phyloP scores from a whole-genome alignment of 2,113 vertebrate genomes.

The Sitta europaea region DNA sequence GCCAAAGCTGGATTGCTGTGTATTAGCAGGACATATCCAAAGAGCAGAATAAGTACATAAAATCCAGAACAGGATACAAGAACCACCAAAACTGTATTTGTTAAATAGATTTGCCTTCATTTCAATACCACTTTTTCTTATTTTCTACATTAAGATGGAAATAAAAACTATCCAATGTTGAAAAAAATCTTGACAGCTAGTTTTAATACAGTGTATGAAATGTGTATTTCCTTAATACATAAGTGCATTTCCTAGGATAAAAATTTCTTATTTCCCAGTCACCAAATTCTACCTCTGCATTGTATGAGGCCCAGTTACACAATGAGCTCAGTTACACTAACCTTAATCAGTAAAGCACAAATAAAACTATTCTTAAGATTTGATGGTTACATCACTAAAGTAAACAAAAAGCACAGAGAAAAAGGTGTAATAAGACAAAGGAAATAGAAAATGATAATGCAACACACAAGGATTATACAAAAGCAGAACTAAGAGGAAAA shows the following conservation, averaged over 20 bases:
- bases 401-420: not conserved
- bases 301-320: not conserved
- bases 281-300: not conserved
- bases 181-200: not conserved
- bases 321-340: not conserved
- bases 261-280: not conserved
- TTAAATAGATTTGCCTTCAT: not conserved
- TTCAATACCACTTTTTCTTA: not conserved
- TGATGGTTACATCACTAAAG: not conserved
- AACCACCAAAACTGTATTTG: not conserved
- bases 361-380: not conserved
- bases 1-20: not conserved
- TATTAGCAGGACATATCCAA: not conserved
- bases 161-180: not conserved
- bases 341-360: not conserved
- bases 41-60: not conserved
- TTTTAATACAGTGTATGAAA: not conserved
- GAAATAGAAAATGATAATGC: not conserved
- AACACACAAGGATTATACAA: not conserved
- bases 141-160: not conserved
- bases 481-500: not conserved
- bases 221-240: not conserved
- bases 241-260: not conserved
- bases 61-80: not conserved
- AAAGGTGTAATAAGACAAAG: not conserved